Evolutionary conservation across 2,113 vertebrate species (phyloP).

Genomic region (Melierax canorus): DNA sequence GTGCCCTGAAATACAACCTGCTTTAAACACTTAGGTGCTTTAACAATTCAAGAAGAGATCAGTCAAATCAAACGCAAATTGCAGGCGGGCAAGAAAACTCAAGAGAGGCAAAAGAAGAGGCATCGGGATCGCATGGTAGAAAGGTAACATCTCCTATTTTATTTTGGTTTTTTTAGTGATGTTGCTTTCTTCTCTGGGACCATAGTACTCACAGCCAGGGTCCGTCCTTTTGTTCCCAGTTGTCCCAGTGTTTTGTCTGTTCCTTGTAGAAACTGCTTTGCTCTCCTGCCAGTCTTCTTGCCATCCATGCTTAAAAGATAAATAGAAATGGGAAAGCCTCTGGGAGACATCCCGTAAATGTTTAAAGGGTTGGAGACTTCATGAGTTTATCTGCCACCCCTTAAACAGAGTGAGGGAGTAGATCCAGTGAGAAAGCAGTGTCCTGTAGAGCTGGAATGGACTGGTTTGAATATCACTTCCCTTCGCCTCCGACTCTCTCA

Average conservation of each 20-base stretch:
- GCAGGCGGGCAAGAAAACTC: slow-evolving; percentile 69
- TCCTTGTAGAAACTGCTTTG: not conserved
- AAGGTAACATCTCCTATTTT: slow-evolving; percentile 70
- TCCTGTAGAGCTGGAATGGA: not conserved
- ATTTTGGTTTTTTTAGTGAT: not conserved
- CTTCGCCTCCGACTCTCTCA: not conserved
- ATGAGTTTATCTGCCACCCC: not conserved
- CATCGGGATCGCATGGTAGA: slow-evolving; percentile 87
- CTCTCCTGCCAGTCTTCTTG: not conserved
- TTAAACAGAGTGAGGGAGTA: not conserved
- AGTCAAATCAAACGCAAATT: slow-evolving; percentile 71
- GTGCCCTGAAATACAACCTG: not conserved
- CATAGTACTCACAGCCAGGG: no score
- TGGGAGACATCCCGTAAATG: fast-evolving
- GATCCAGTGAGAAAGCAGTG: not conserved
- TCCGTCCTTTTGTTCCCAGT: not conserved
- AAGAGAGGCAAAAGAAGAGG: slow-evolving; percentile 81
- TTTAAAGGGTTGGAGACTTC: not conserved
- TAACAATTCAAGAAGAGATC: slow-evolving; percentile 73
- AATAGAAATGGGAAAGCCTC: no score
- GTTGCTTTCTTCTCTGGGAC: not conserved
- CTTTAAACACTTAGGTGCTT: slow-evolving; percentile 22
- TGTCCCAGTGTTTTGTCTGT: not conserved
- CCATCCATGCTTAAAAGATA: fast-evolving
- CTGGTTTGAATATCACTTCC: not conserved